Conservation (phyloP, 1,140 invertebrate genomes). For the Ooceraea biroi region DNA sequence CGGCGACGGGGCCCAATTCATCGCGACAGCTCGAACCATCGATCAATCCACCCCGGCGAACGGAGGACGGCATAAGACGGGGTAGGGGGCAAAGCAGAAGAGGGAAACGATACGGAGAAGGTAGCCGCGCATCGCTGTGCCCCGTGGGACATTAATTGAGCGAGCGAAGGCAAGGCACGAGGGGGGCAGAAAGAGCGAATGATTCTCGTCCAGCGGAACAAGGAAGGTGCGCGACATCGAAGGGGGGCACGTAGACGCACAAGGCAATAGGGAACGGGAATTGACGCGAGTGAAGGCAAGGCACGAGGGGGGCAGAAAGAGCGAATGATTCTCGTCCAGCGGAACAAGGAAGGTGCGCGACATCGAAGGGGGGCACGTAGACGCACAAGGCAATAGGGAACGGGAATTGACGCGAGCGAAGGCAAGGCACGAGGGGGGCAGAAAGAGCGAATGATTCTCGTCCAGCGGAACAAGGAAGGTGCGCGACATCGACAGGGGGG, state of each 20-base stretch:
- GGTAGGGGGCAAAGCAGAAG: not conserved
- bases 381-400: no score
- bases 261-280: constrained; percentile 59
- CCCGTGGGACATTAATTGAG: constrained; percentile 85
- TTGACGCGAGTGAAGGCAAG: constrained; percentile 60
- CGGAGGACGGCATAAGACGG: constrained; percentile 16
- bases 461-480: no score
- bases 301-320: no score
- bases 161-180: constrained; percentile 62
- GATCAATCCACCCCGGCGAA: constrained; percentile 78
- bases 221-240: constrained; percentile 15
- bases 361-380: no score
- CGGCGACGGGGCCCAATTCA: constrained; percentile 80
- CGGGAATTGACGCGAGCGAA: no score
- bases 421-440: no score
- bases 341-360: no score
- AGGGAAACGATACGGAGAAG: constrained; percentile 62
- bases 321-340: no score
- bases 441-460: no score
- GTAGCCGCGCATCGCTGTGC: constrained; percentile 72
- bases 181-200: constrained; percentile 10
- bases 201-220: constrained; percentile 41
- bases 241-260: constrained; percentile 11
- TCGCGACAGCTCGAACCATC: constrained; percentile 78
- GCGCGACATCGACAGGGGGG: no score